Evolutionary conservation across 1,140 invertebrate species (phyloP), one percentile per base, ranked within the genome.

Genomic region (Nasonia longicornis): DNA sequence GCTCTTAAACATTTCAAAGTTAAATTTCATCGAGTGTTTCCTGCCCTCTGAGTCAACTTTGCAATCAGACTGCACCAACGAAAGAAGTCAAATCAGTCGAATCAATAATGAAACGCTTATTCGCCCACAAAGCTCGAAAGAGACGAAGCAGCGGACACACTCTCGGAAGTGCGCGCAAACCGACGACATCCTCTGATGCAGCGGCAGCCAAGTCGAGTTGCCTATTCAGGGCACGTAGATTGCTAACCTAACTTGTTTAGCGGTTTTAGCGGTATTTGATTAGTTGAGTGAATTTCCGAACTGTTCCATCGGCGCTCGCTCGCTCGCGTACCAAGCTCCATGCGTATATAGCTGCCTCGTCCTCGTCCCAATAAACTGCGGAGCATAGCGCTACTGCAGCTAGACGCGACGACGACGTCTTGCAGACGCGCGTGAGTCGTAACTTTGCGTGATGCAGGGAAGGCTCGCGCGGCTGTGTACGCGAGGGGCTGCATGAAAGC

Each of bases 211-310:
- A 58, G 52, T 58, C 52, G 52, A 88, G 85, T 90, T 90, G 86
- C 88, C 86, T 58, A 90, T 89, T 90, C 88, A 82, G 79, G 82
- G 85, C 89, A 90, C 89, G 89, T 90, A 89, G 86, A 90, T 88
- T 89, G 87, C 87, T 87, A 89, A 88, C 87, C 88, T 87, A 90
- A 90, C 89, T 90, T 90, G 89, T 90, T 89, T 89, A 85, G 88
- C 85, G 89, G 89, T 90, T 89, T 90, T 88, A 89, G 88, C 85
- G 89, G 88, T 89, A 90, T 90, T 90, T 89, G 88, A 90, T 89
- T 90, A 89, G 89, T 90, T 89, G 86, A 89, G 87, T 89, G 87
- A 89, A 90, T 90, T 90, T 89, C 86, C 88, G 83, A 88, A 89
- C 86, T 89, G 86, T 87, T 89, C 87, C 86, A 86, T 79, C 70